These are phyloP conservation scores for Cryptus armator DNA, from an alignment of 2,888 invertebrate species.

Conservation along the genomic window DNA sequence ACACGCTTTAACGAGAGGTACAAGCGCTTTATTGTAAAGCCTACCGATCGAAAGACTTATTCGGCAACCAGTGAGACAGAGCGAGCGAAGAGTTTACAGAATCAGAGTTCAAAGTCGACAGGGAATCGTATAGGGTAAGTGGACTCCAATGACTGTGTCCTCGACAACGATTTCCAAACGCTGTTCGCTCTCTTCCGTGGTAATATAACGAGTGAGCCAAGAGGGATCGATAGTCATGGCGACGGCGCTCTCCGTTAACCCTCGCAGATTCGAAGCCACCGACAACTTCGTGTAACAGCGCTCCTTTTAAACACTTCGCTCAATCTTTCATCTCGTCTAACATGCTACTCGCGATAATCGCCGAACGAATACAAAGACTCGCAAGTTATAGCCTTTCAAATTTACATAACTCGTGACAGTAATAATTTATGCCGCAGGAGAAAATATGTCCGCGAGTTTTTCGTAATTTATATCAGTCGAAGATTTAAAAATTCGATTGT, in stretches of 20 bases:
- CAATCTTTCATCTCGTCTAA: constrained; percentile 19
- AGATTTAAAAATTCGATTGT: no score
- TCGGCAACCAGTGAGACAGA: neutral
- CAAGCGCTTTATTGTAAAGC: neutral
- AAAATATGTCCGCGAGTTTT: no score
- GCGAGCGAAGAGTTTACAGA: neutral
- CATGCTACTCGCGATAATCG: neutral
- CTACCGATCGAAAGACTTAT: neutral
- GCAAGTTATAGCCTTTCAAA: neutral
- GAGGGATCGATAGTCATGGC: constrained; percentile 77
- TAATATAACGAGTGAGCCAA: constrained; percentile 41
- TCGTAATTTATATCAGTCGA: no score
- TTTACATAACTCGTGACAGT: neutral
- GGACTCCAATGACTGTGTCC: neutral
- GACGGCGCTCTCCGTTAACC: constrained; percentile 74
- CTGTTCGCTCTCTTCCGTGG: constrained; percentile 28
- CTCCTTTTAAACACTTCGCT: constrained; percentile 33
- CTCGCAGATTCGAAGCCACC: constrained; percentile 31
- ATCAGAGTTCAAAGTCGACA: neutral
- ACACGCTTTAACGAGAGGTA: constrained; percentile 4
- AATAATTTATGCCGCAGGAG: neutral
- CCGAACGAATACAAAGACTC: neutral
- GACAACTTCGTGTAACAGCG: constrained; percentile 11
- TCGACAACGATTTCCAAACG: constrained; percentile 40
- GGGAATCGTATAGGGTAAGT: neutral